Conservation (phyloP, 2,113 vertebrate genomes). For the Istiophorus platypterus region DNA sequence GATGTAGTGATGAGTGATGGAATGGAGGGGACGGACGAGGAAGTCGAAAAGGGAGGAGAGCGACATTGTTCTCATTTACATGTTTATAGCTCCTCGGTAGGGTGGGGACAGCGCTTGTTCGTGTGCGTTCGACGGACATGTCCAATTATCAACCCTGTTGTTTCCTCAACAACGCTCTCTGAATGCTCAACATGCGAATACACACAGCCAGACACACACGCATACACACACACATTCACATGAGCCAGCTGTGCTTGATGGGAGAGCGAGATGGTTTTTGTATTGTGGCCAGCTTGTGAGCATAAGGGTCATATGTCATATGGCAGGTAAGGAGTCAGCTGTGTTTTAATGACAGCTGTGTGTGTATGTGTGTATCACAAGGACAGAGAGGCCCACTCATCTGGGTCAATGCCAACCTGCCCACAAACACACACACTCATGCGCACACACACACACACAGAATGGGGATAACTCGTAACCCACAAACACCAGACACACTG, state of each 20-base stretch:
- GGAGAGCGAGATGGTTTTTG: conserved; percentile 50
- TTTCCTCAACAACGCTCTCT: conserved; percentile 64
- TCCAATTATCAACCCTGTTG: conserved; percentile 82
- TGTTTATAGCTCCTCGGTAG: conserved; percentile 81
- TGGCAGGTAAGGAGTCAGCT: conserved; percentile 53
- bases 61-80: conserved; percentile 78
- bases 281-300: conserved; percentile 45
- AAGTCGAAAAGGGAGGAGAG: conserved; percentile 51
- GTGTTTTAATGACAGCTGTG: conserved; percentile 69
- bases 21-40: conserved; percentile 54
- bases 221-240: conserved; percentile 9
- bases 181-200: conserved; percentile 56
- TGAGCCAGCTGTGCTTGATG: conserved; percentile 52
- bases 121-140: conserved; percentile 62
- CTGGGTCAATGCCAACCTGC: conserved; percentile 40
- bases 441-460: conserved; percentile 16
- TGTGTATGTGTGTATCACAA: conserved; percentile 48
- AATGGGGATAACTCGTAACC: conserved; percentile 38
- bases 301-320: conserved; percentile 66
- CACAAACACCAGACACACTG: conserved; percentile 60
- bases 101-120: conserved; percentile 61
- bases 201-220: conserved; percentile 29
- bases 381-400: conserved; percentile 7
- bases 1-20: conserved; percentile 64
- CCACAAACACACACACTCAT: conserved; percentile 23